Conservation (phyloP, 2,113 vertebrate species). For the Orientallactaga bullata region DNA sequence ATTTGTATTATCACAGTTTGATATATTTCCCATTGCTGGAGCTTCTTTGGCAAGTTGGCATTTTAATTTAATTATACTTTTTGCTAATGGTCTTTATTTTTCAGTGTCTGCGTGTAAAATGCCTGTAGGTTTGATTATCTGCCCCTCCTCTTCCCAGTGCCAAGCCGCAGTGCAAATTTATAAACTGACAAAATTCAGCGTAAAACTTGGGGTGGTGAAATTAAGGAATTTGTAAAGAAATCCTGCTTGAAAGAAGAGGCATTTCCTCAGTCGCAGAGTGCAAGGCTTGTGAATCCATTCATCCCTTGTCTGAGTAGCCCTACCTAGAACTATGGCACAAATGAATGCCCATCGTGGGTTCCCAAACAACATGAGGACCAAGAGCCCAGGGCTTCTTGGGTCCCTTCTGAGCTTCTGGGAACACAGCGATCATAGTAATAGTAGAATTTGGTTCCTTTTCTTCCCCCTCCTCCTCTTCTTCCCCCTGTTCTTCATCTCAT, state of each 20-base stretch:
- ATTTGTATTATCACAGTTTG: slow-evolving; percentile 91
- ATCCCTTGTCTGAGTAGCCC: not conserved
- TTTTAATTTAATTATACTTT: slow-evolving; percentile 94
- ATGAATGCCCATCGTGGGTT: not conserved
- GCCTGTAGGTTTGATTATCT: slow-evolving; percentile 81
- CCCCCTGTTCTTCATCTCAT: not conserved
- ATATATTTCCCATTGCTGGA: slow-evolving; percentile 90
- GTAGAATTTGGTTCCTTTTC: not conserved
- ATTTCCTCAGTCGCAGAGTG: slow-evolving; percentile 78
- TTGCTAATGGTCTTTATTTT: slow-evolving; percentile 93
- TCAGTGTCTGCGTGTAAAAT: slow-evolving; percentile 90
- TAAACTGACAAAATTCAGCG: slow-evolving; percentile 91
- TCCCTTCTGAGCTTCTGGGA: not conserved
- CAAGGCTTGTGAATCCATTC: slow-evolving; percentile 64
- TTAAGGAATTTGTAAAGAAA: slow-evolving; percentile 83
- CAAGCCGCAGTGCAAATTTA: slow-evolving; percentile 88
- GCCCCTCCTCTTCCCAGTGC: slow-evolving; percentile 49
- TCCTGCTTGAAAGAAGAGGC: slow-evolving; percentile 74
- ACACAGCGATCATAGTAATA: fast-evolving
- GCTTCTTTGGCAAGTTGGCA: slow-evolving; percentile 88
- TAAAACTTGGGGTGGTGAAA: slow-evolving; percentile 85
- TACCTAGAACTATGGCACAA: slow-evolving; percentile 11
- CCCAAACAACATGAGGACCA: not conserved
- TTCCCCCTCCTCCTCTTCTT: too few species aligned
- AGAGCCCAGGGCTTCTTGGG: fast-evolving